Evolutionary conservation across 2,888 invertebrate species (phyloP), one percentile per base, ranked within the genome.

Genomic region (Siphlonurus alternatus): DNA sequence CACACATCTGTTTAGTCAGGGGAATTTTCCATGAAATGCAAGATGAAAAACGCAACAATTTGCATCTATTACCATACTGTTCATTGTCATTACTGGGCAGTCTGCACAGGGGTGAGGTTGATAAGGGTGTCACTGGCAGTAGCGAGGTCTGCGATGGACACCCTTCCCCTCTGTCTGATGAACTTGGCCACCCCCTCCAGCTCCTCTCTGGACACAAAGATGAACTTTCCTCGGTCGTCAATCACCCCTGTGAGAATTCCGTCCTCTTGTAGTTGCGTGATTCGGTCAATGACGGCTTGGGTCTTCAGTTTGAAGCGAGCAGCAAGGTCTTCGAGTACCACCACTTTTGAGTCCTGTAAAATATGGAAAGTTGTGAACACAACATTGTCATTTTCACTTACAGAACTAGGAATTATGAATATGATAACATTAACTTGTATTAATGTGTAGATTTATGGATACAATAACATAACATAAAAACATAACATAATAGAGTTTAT

Each of bases 151-250:
- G 87, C 77, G 61, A 99, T 93, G 0, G 95, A 93, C 1, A 99
- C 91, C 66, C 98, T 80, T 0, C 99, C 99, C 62, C 96, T 83
- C 73, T 97, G 96, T 70, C 83, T 87, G 20, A 99, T 93, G 74
- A 97, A 99, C 74, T 93, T 95, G 0, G 96, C 96, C 1, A 99
- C 94, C 65, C 89, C 88, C 71, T 88, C 83, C 67, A 98, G 80
- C 76, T 99, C 99, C 59, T 87, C 86, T 69, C 86, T 83, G 0
- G 96, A 93, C 63, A 99, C 90, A 76, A 93, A 99, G 73, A 99
- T 98, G 74, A 99, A 99, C 77, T 99, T 99, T 20, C 99, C 99
- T 67, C 99, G 81, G 75, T 99, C 99, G 73, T 99, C 99, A 69
- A 99, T 91, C 1, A 99, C 98, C 76, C 77, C 85, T 1, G 94